Evolutionary conservation across 1,140 invertebrate genomes (phyloP).

Genomic region (Hestina assimilis): DNA sequence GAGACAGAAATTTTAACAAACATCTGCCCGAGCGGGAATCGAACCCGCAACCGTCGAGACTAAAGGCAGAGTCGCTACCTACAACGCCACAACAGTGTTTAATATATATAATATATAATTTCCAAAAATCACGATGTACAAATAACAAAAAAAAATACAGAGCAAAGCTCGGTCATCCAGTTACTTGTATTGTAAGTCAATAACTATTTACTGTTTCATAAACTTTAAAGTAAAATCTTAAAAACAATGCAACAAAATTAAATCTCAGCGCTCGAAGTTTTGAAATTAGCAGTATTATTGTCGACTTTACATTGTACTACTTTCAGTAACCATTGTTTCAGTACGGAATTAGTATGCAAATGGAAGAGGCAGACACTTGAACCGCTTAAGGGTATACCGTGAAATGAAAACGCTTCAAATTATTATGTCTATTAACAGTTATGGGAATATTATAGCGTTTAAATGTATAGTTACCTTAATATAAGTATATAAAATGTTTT

Average conservation of each 20-base stretch:
- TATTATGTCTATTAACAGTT: neutral
- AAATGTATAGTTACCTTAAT: neutral
- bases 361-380: constrained; percentile 15
- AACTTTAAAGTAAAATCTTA: neutral
- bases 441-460: neutral
- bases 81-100: too few species aligned
- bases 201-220: too few species aligned
- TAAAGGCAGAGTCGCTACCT: too few species aligned
- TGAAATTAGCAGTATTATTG: constrained; percentile 37
- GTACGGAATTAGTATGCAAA: constrained; percentile 34
- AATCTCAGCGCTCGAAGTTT: constrained; percentile 26
- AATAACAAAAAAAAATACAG: too few species aligned
- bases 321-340: constrained; percentile 25
- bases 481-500: too few species aligned
- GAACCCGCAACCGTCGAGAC: too few species aligned
- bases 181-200: too few species aligned
- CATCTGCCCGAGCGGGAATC: too few species aligned
- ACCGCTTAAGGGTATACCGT: neutral
- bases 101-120: too few species aligned
- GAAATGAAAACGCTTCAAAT: neutral
- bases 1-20: too few species aligned
- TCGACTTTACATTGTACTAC: constrained; percentile 31
- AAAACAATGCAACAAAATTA: constrained; percentile 26
- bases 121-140: too few species aligned
- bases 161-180: too few species aligned